Base-by-base conservation (phyloP, 2,797 vertebrate genomes). In the Anguilla anguilla region DNA sequence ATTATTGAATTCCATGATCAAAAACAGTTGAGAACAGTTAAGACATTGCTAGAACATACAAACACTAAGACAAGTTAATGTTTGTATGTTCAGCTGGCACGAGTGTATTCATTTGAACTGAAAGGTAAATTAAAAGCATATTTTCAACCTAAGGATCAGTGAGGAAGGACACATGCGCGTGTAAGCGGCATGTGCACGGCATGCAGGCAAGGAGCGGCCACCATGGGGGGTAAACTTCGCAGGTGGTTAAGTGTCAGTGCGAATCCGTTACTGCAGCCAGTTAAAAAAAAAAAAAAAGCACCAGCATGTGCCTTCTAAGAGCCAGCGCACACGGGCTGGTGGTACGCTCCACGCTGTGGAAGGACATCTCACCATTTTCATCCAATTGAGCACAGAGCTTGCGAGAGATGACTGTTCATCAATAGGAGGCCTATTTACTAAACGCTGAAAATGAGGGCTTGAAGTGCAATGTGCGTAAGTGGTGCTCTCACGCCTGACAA, bases 201-300 rank as follows among this genome's bases (percentile, higher is more conserved):
- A 7, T 82, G 46, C 19, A 51, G 39, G 46, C 49, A 49, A 2
- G 43, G 43, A 51, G 79, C 9, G 11, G 79, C 79, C 22, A n/a
- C 35, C 35, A 35, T 51, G 10, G 46, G 46, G 79, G 79, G 46
- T 82, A 51, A 43, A 79, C 74, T 46, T 79, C 43, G 74, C 35
- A 46, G 17, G 35, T 25, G 46, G 39, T 79, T 79, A 22, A 79
- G 74, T 79, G 22, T 55, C 61, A 31, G 61, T 87, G 2, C 15
- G 19, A 86, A 31, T 86, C 39, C 22, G 22, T 3, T 69, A 39
- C 82, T 51, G 28, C 64, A 86, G 85, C 89, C 72, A 69, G 83
- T 79, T 87, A 87, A 31, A 85, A 72, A 77, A 17, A 86, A 86
- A 85, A 86, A 86, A 53, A 88, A 64, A n/a, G 86, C 86, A 67